Base-by-base conservation (phyloP, 2,113 vertebrate genomes). In the Oryzias javanicus region DNA sequence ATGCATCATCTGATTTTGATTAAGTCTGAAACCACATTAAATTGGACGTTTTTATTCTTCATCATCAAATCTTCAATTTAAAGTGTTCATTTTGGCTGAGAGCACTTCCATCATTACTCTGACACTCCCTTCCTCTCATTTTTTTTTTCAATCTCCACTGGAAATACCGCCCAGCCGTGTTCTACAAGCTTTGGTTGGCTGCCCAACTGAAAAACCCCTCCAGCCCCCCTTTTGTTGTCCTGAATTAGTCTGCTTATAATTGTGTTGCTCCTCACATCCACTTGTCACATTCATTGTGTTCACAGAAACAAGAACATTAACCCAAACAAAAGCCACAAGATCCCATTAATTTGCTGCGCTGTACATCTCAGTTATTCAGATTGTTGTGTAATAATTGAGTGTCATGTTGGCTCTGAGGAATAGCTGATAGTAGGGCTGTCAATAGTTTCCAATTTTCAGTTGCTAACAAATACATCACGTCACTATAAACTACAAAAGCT, bases 371-470 rank as follows among this genome's bases (percentile, higher is more conserved):
- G 70, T 48, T 75, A 61, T 80, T 64, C 16, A 27, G 73, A 47
- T 74, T 22, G 25, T 19, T 29, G 54, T 53, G 53, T 4, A 25
- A 27, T 84, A 73, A 81, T 83, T 78, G 82, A 83, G 82, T 82
- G 82, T 76, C 76, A 81, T 5, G n/a, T 19, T n/a, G 3, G 42
- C 42, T 69, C 67, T 45, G 59, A 46, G 71, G 79, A 74, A 85
- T 72, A 50, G 60, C 69, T 73, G 64, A 73, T 53, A 65, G 67
- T 54, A 35, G 70, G 10, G 70, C 42, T 54, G 76, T 78, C 70
- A 69, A 46, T 35, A 35, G 10, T 12, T 35, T 35, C 35, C 35
- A 35, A 12, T 35, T 35, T 35, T 35, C 35, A 35, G 12, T 35
- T 35, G 8, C 35, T 10, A 3, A 35, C 35, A 35, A 35, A 10